Evolutionary conservation across 2,888 invertebrate genomes (phyloP).

Genomic region (Tinea pellionella): DNA sequence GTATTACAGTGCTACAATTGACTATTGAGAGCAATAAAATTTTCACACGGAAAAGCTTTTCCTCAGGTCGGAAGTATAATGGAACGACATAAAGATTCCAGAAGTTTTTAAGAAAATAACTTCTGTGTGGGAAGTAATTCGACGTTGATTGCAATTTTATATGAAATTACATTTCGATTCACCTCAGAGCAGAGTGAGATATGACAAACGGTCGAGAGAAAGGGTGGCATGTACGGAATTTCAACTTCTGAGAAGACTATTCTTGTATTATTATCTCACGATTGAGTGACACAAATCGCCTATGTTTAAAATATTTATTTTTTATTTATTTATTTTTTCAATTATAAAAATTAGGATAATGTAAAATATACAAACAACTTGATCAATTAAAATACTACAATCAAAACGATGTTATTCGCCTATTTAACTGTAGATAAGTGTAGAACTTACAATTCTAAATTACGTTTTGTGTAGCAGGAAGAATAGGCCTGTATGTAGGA

Average conservation of each 20-base stretch:
- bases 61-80: not conserved
- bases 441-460: too few species aligned
- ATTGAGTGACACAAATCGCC: conserved; percentile 19
- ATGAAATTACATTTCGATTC: not conserved
- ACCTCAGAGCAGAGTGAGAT: conserved; percentile 17
- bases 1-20: not conserved
- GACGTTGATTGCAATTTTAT: not conserved
- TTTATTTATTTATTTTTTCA: too few species aligned
- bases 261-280: conserved; percentile 16
- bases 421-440: too few species aligned
- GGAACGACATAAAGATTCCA: not conserved
- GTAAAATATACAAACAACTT: too few species aligned
- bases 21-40: not conserved
- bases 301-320: not conserved
- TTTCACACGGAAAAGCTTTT: not conserved
- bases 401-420: too few species aligned
- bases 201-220: conserved; percentile 13
- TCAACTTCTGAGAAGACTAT: conserved; percentile 12
- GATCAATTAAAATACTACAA: too few species aligned
- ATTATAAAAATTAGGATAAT: too few species aligned
- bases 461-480: not conserved
- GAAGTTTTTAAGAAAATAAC: not conserved
- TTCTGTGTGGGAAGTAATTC: not conserved
- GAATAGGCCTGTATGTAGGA: not conserved
- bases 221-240: conserved; percentile 13